Evolutionary conservation across 2,113 vertebrate genomes (phyloP).

Genomic region (Argyrosomus japonicus): DNA sequence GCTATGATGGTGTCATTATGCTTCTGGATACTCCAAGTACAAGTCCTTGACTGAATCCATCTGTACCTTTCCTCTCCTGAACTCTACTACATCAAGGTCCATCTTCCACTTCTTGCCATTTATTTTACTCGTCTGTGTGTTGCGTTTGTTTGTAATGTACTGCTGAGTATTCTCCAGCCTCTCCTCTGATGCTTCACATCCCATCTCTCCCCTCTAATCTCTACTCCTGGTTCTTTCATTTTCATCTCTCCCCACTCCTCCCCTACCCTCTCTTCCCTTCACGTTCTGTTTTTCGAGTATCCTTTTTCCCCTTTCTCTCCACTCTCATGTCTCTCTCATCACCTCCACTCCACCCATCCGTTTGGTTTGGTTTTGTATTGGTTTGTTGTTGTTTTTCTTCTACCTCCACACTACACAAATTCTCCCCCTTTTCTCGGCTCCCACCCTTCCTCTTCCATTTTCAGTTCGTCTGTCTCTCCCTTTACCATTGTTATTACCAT

Average conservation of each 20-base stretch:
- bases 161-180: conserved; percentile 24
- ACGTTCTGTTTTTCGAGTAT: conserved; percentile 26
- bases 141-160: conserved; percentile 20
- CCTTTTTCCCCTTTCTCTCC: conserved; percentile 19
- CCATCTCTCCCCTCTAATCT: conserved; percentile 44
- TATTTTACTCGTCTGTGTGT: background rate
- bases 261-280: background rate
- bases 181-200: conserved; percentile 40
- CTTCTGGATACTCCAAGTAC: background rate
- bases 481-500: conserved; percentile 28
- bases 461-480: background rate
- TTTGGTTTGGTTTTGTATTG: background rate
- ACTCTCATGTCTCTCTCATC: conserved; percentile 37
- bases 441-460: background rate
- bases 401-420: conserved; percentile 12
- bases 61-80: background rate
- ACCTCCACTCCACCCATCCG: conserved; percentile 12
- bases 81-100: conserved; percentile 8
- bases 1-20: background rate
- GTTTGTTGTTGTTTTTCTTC: background rate
- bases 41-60: conserved; percentile 5
- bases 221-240: conserved; percentile 30
- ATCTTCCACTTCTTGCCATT: conserved; percentile 13
- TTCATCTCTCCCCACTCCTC: conserved; percentile 14
- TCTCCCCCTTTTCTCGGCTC: conserved; percentile 15